Base-by-base conservation (phyloP, 2,113 vertebrate species). In the Sylvilagus bachmani region DNA sequence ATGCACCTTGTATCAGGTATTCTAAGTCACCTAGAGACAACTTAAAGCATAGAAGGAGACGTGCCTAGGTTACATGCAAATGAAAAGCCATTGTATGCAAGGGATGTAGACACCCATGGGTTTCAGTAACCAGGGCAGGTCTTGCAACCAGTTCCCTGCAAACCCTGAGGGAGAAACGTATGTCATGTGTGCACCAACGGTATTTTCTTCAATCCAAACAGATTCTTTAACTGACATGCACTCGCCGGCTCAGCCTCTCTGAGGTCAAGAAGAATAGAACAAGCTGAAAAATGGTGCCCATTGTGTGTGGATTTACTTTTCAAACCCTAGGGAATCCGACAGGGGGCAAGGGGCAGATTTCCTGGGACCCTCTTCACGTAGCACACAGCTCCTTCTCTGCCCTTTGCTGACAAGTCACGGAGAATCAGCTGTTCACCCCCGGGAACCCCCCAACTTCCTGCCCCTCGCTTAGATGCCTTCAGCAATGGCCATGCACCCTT, bases 401-500 rank as follows among this genome's bases (percentile, higher is more conserved):
- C 58, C 86, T 77, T 24, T 91, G 33, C 33, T 61, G 2, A 70
- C 69, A 44, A 25, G 4, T 24, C 77, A 74, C 16, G 77, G 80
- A 96, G 95, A 96, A 79, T 77, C 67, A 88, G 24, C 71, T 61
- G 61, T 74, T 96, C 95, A 73, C 94, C 93, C n/a, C 25, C 14
- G 74, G 94, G 89, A 94, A 29, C 10, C 69, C 51, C 2, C 2
- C 5, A 44, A 82, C 93, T 53, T 78, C 92, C 61, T n/a, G 38
- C 1, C 89, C 11, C 49, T 36, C 49, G 58, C 58, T 38, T 12
- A 87, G 91, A 27, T 36, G 67, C 19, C 89, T n/a, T 78, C 19
- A 93, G 88, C 7, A 83, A 93, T 44, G 55, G 31, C 8, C 93
- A 85, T 80, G 9, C 93, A 93, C 44, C 49, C 53, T 73, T 31